Evolutionary conservation across 2,888 invertebrate species (phyloP), one percentile per base, ranked within the genome.

Genomic region (Onthophagus sagittarius): DNA sequence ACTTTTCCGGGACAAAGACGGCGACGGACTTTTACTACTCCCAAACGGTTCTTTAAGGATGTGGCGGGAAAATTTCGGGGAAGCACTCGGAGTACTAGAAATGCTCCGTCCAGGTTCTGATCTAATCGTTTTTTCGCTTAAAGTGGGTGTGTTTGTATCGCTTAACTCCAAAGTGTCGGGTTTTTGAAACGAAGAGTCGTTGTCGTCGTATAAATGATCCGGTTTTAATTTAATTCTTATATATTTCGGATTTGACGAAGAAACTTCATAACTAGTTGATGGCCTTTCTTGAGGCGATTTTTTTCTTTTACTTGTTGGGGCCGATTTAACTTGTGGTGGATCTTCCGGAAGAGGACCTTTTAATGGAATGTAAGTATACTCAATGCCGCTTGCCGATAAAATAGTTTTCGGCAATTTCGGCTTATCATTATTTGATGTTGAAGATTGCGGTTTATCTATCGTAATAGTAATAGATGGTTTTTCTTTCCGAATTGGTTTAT

Each of bases 221-320:
- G 94, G 93, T 80, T 92, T 93, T 67, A 94, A 84, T 83, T 91
- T 91, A 75, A 92, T 92, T 74, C 92, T 86, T 77, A 92, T 89
- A 77, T 89, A 89, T 75, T 89, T 88, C 0, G 89, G 84, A 11
- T 80, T 79, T 14, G 13, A n/a, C 39, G 14, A 39, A 15, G 33
- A 72, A 63, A 73, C 75, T 77, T 23, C 72, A 9, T 72, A 71
- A 72, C 32, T 69, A 67, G 31, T 74, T 73, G n/a, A 72, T 15
- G 72, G 72, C 71, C 53, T 74, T 69, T 73, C 76, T 78, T 63
- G 74, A n/a, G 73, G 75, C 62, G 62, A 71, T 13, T 75, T 75
- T 75, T 73, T 77, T 65, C 70, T 74, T 74, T 70, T 75, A 77
- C 70, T 75, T 77, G 69, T 14, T 77, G 73, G 77, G 73, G 11